These are phyloP conservation scores for Sympetrum striolatum DNA, from an alignment of 2,888 invertebrate species.

Conservation along the genomic window DNA sequence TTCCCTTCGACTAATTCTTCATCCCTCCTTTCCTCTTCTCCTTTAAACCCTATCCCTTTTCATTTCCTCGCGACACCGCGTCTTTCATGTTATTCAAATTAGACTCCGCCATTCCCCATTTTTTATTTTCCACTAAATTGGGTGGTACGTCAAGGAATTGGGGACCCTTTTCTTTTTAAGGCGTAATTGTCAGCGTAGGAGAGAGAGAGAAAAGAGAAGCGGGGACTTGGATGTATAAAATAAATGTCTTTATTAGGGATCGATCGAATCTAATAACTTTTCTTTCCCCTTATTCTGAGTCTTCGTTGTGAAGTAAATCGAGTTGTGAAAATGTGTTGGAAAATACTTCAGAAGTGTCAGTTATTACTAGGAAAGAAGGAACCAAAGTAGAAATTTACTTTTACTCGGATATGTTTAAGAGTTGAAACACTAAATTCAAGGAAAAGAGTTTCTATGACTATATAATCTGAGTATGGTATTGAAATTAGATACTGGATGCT, in stretches of 20 bases:
- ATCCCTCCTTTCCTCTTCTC: not conserved
- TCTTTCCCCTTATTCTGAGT: no score
- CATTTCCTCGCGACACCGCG: slow-evolving; percentile 32
- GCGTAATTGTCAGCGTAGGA: not conserved
- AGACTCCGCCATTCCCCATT: not conserved
- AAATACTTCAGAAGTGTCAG: no score
- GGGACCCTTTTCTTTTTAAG: not conserved
- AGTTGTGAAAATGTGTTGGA: no score
- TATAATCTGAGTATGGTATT: no score
- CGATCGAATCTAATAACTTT: no score
- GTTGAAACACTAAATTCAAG: no score
- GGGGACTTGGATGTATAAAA: not conserved
- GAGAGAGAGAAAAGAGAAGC: not conserved
- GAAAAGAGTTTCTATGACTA: no score
- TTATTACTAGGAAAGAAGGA: no score
- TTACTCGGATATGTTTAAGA: no score
- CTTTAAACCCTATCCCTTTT: slow-evolving; percentile 1
- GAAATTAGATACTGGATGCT: no score
- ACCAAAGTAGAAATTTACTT: no score
- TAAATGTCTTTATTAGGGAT: not conserved
- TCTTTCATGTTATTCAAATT: slow-evolving; percentile 42
- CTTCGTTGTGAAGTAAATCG: no score
- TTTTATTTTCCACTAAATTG: slow-evolving; percentile 26
- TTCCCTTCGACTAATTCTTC: not conserved
- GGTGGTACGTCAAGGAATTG: slow-evolving; percentile 29